Conservation (phyloP, 2,888 invertebrate species). For the Nomada goodeniana region DNA sequence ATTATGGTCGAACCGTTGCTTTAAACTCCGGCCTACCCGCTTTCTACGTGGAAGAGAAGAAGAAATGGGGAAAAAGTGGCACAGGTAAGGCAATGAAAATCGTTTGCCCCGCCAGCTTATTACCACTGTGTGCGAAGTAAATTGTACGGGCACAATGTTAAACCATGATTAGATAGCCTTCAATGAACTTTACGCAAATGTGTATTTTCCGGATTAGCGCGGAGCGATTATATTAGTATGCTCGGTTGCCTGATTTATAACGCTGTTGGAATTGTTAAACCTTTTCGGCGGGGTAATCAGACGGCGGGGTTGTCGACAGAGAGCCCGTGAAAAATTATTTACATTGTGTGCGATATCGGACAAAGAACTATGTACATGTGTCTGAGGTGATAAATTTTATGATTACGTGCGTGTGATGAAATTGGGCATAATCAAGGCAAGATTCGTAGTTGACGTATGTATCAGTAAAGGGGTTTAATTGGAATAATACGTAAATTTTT, state of each 20-base stretch:
- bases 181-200: neutral
- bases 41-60: neutral
- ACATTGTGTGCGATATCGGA: too few relatives aligned
- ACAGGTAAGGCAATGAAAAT: slow-evolving; percentile 11
- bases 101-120: slow-evolving; percentile 16
- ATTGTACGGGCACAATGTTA: neutral
- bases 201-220: neutral
- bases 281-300: too few relatives aligned
- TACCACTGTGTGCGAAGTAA: neutral
- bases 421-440: too few relatives aligned
- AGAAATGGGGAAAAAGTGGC: neutral
- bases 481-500: too few relatives aligned
- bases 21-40: neutral
- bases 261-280: neutral
- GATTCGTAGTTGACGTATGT: too few relatives aligned
- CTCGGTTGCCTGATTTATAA: neutral
- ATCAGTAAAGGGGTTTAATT: too few relatives aligned
- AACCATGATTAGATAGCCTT: neutral
- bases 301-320: too few relatives aligned
- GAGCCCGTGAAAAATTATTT: too few relatives aligned
- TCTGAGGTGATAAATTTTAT: too few relatives aligned
- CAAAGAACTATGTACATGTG: too few relatives aligned
- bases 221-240: neutral
- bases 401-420: too few relatives aligned
- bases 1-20: slow-evolving; percentile 38